Evolutionary conservation across 2,113 vertebrate genomes (phyloP), one percentile per base, ranked within the genome.

Genomic region (Eulemur rufifrons): DNA sequence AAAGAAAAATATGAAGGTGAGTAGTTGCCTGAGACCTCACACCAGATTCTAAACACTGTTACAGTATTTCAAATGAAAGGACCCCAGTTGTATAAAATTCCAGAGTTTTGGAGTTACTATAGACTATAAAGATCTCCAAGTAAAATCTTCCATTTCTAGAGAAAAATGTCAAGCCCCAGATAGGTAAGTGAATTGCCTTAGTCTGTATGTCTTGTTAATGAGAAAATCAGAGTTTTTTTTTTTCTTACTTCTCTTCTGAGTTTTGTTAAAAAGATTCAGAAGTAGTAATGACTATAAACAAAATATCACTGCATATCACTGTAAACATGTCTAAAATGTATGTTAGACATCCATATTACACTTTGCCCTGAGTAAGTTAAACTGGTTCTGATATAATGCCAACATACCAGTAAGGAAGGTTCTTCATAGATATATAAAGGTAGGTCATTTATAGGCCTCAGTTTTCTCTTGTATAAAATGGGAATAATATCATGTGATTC

Each of bases 391-490:
- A 76, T 47, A 95, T 32, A 69, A 87, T 59, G 52, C 17, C 83
- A 94, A 71, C 9, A 68, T 20, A 47, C 27, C 37, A 64, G 59
- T 76, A 82, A 77, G 61, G 54, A 61, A 84, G 86, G 63, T 68
- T 95, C 92, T 89, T 80, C 50, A 80, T 21, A 61, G 56, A 3
- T 80, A 39, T 11, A 76, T 15, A 93, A 47, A 91, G 32, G 42
- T 6, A 81, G 47, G n/a, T 59, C 45, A 63, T n/a, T n/a, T 37
- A 37, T 2, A 86, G 64, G 56, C 56, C 80, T 97, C 92, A 94
- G 87, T 95, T 95, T 93, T 95, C 68, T 77, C 78, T 86, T 71
- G 81, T 63, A 17, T 83, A 89, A 95, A 94, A 91, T 94, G 77
- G 52, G 74, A 96, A 69, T 92, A 91, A 86, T 77, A 82, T 37